Percentiles rank a stretch among this genome's conserved stretches.
phyloP scores from a whole-genome alignment of 2,888 invertebrate species.

The Drosophila leonis region DNA sequence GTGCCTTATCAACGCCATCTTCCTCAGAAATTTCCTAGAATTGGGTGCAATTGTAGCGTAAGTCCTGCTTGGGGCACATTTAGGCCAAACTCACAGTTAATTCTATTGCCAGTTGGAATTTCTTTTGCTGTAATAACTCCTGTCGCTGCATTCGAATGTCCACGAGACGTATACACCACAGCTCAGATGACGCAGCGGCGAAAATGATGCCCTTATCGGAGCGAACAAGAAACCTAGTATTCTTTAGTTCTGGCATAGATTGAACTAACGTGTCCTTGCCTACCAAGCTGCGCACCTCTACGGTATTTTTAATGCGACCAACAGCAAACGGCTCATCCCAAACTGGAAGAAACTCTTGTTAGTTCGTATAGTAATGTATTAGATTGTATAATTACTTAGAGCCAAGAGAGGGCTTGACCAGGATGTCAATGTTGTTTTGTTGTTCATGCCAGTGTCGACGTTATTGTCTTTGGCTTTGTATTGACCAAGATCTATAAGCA shows the following conservation, averaged over 20 bases:
- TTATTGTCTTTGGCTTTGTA: constrained; percentile 64
- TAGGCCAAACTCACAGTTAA: constrained; percentile 89
- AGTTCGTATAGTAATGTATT: not conserved
- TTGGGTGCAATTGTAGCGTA: not conserved
- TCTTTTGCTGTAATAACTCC: constrained; percentile 93
- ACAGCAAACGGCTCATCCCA: constrained; percentile 98
- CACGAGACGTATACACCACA: constrained; percentile 94
- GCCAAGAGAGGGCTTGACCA: constrained; percentile 83
- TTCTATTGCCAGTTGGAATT: constrained; percentile 96
- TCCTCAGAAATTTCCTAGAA: constrained; percentile 93
- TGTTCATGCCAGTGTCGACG: constrained; percentile 48
- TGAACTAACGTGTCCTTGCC: constrained; percentile 90
- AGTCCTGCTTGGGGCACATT: not conserved
- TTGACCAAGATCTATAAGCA: constrained; percentile 92
- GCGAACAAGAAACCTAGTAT: constrained; percentile 91
- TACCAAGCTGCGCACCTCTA: constrained; percentile 95
- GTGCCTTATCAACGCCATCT: constrained; percentile 91
- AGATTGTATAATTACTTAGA: constrained; percentile 67
- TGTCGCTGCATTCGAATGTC: constrained; percentile 94
- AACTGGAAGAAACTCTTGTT: constrained; percentile 84
- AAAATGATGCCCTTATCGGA: constrained; percentile 93
- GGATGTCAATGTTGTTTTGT: constrained; percentile 64
- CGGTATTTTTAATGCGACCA: constrained; percentile 92
- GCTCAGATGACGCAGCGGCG: constrained; percentile 93
- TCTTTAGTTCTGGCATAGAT: constrained; percentile 90